Evolutionary conservation across 2,888 invertebrate genomes (phyloP), one percentile per base, ranked within the genome.

Genomic region (Caenorhabditis sp.): DNA sequence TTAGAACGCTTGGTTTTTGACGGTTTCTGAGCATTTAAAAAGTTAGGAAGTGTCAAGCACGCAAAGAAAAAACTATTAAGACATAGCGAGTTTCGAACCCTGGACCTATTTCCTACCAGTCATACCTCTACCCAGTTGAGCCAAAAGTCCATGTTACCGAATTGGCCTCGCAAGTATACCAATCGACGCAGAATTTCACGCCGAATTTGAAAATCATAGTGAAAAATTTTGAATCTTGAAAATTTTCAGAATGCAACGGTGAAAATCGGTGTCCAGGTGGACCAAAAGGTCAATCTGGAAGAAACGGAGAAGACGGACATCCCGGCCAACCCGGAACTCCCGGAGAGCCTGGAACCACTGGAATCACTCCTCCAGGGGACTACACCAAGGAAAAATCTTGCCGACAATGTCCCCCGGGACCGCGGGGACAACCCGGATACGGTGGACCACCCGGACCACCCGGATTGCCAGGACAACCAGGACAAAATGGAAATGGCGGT

Each of bases 281-380:
- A n/a, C 65, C 71, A 1, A 76, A 72, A 50, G 83, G 83, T n/a
- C 77, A 68, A 40, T 78, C 83, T 2, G 83, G 82, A 9, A 50
- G 51, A 9, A 78, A 78, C 15, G 82, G 82, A 56, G 69, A 65
- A 18, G 82, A 82, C 37, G 82, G 82, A 11, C 22, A 47, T n/a
- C 82, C 82, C 6, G 82, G 83, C 26, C 70, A 70, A 53, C 85
- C 80, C 5, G 85, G 85, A 22, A 24, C 58, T 22, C 82, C 80
- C 15, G 85, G 85, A 62, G 79, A 81, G 58, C 81, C 81, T 2
- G 85, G 85, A 65, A 26, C 35, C 4, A 44, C 50, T 26, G 85
- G 85, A 50, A 69, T 61, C 37, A 74, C 67, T 9, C 81, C 81
- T 24, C 60, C 67, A 24, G 32, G 44, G 11, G 70, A 80, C 8